Base-by-base conservation (phyloP, 2,888 invertebrate genomes). In the Andrena trimmerana region DNA sequence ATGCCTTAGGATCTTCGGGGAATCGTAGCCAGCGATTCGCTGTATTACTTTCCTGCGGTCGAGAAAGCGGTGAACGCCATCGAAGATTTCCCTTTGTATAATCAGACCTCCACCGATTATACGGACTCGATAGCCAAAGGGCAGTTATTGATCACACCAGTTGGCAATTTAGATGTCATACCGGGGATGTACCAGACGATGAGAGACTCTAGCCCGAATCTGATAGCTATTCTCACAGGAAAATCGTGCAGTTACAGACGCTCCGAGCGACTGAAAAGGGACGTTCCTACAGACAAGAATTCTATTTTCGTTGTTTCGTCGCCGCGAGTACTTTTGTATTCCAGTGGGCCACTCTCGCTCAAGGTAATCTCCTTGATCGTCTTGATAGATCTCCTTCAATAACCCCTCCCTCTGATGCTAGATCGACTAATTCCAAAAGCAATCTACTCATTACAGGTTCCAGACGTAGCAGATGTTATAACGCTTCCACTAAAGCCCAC, bases 41-140 rank as follows among this genome's bases (percentile, higher is more conserved):
- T 95, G 29, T 93, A 95, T 0, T 97, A 96, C 91, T 93, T 96
- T 70, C 95, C 96, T 8, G 95, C 95, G 27, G 97, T 97, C 0
- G 95, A 96, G 62, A 95, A 95, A 79, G 95, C 97, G 0, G 80
- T 96, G 13, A 93, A 94, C 1, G 95, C 95, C 0, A 89, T 97
- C 52, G 95, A 95, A 85, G 94, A 95, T 36, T 89, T 96, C 6
- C 94, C 95, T 0, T 94, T 94, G 7, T 94, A 95, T 10, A 94
- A 94, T 81, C 91, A 93, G 57, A 94, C 95, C 0, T 93, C 89
- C 7, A 86, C 95, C 0, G 94, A 95, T 0, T 94, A 95, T 48
- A 91, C 94, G 5, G 95, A 95, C 0, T 83, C 95, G 0, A 66
- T 91, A 16, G 81, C 80, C 0, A 89, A 92, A 16, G 90, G 89